Percentiles rank a stretch among this genome's conserved stretches.
These are phyloP conservation scores for Patiria pectinifera DNA, from an alignment of 53 echinoderm and acorn worm species.

Conservation along the genomic window DNA sequence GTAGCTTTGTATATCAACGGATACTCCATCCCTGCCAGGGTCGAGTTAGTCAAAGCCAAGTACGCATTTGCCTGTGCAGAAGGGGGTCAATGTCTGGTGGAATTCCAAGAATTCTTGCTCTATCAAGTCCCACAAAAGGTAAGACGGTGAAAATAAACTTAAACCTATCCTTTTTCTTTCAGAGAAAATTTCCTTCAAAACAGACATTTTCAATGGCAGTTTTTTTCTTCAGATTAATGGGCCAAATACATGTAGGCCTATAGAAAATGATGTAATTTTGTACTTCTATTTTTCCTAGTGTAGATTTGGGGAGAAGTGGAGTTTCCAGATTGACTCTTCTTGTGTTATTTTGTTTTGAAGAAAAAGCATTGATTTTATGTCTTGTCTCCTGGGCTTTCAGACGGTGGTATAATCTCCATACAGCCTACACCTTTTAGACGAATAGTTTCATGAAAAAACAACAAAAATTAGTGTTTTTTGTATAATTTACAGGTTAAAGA, in stretches of 20 bases:
- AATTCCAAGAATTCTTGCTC: not conserved
- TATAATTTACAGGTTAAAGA: constrained; percentile 19
- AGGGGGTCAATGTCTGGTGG: not conserved
- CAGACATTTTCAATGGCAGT: not conserved
- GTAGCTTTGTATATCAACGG: constrained; percentile 18
- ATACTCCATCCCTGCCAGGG: constrained; percentile 48
- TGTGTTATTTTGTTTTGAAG: not conserved
- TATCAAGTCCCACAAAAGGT: not conserved
- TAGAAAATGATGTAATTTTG: not conserved
- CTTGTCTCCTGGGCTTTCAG: too few relatives aligned
- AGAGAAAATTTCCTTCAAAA: not conserved
- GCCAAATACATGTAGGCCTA: not conserved
- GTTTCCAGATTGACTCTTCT: not conserved
- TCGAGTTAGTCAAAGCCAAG: constrained; percentile 34
- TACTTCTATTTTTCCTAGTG: not conserved
- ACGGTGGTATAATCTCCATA: not conserved
- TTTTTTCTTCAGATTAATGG: not conserved
- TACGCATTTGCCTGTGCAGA: constrained; percentile 51
- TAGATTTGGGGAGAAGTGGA: not conserved
- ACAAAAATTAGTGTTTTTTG: too few relatives aligned
- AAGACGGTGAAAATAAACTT: not conserved
- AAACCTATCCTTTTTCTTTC: not conserved
- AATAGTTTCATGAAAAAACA: not conserved
- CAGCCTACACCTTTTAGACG: not conserved
- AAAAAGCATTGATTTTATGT: too few relatives aligned